Evolutionary conservation across 2,888 invertebrate genomes (phyloP), one percentile per base, ranked within the genome.

Genomic region (Caenorhabditis sp.): DNA sequence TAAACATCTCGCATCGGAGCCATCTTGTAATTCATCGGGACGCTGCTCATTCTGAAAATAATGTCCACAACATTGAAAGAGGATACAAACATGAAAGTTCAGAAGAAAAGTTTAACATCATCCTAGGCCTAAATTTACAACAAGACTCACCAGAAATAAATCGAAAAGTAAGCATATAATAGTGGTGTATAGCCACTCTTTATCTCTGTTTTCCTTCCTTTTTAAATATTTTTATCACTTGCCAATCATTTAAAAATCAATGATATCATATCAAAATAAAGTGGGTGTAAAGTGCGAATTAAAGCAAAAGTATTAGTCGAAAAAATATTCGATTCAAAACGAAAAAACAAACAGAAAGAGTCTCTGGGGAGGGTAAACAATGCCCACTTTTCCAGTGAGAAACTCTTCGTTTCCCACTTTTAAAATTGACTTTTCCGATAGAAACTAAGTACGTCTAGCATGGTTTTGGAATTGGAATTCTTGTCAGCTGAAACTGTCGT

Each of bases 1-100:
- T 70, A 75, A 7, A 75, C 75, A 39, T 75, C 75, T 27, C 70
- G 35, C 46, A 70, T 62, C 8, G 75, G 75, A 22, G 68, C 45
- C 75, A 75, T 75, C 6, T 70, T 70, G 37, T 75, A 75, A 1
- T 32, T 17, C 75, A 75, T 75, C 32, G 68, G 75, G 8, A 26
- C 15, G 61, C 53, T 68, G 35, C 68, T 68, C 75, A 75, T 75
- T 58, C 70, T 75, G 62, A 41, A 55, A 61, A 20, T 27, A 2
- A 13, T 37, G 9, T 37, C 43, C 5, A 26, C 24, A 24, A 24
- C 4, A 17, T 17, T 2, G 17, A 41, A 17, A 17, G 41, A 41
- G 2, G 5, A 41, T 24, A n/a, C n/a, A n/a, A n/a, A n/a, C n/a
- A n/a, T n/a, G n/a, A n/a, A n/a, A n/a, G n/a, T 45, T 27, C 27